Evolutionary conservation across 2,888 invertebrate species (phyloP).

Genomic region (Trissolcus japonicus): DNA sequence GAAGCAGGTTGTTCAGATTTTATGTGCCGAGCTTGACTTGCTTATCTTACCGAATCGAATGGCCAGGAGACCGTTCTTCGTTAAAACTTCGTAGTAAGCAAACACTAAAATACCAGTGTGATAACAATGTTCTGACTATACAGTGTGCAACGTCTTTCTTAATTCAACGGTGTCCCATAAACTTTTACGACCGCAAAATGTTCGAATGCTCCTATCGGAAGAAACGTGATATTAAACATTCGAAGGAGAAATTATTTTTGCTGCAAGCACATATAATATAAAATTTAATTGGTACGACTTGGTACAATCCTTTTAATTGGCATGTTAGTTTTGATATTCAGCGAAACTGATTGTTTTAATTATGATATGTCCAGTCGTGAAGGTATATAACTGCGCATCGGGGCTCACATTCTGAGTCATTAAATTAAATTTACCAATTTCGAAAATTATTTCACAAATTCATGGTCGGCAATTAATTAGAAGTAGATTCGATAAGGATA

Average conservation of each 20-base stretch:
- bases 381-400: too few relatives aligned
- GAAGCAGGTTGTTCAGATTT: slow-evolving; percentile 74
- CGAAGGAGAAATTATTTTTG: slow-evolving; percentile 46
- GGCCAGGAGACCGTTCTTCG: slow-evolving; percentile 59
- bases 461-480: neutral
- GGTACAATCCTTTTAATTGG: slow-evolving; percentile 29
- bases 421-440: too few relatives aligned
- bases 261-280: slow-evolving; percentile 37
- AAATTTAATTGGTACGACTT: slow-evolving; percentile 19
- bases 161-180: slow-evolving; percentile 68
- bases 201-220: slow-evolving; percentile 62
- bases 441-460: neutral
- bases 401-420: too few relatives aligned
- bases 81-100: slow-evolving; percentile 69
- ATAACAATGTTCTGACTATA: slow-evolving; percentile 67
- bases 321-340: slow-evolving; percentile 1
- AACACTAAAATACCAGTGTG: slow-evolving; percentile 70
- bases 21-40: slow-evolving; percentile 71
- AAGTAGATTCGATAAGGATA: too few relatives aligned
- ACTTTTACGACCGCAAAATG: slow-evolving; percentile 70
- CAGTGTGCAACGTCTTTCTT: slow-evolving; percentile 70
- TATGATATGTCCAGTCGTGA: too few relatives aligned
- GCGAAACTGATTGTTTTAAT: neutral
- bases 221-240: slow-evolving; percentile 54
- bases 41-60: slow-evolving; percentile 68